Evolutionary conservation across 2,113 vertebrate genomes (phyloP).

Genomic region (Heloderma charlesbogerti): DNA sequence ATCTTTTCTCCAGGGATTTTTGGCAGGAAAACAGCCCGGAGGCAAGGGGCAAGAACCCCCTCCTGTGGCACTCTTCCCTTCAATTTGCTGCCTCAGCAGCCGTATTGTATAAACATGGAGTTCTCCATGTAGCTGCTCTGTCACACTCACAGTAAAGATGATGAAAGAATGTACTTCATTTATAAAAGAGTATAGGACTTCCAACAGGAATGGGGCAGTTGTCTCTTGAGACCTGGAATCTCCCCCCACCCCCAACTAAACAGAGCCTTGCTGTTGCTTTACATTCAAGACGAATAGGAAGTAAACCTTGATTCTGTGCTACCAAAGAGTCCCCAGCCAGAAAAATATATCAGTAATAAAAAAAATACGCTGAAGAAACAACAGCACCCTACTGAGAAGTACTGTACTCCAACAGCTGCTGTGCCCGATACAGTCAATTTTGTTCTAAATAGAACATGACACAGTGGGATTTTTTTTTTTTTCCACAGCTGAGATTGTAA

Average conservation of each 20-base stretch:
- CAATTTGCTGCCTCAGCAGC: not conserved
- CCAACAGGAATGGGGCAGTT: not conserved
- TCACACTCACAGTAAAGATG: not conserved
- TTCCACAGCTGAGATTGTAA: conserved; percentile 58
- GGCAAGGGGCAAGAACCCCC: not conserved
- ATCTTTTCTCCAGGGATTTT: not conserved
- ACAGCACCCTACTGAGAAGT: conserved; percentile 58
- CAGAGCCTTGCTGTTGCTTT: not conserved
- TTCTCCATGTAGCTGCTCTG: not conserved
- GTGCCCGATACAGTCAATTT: conserved; percentile 67
- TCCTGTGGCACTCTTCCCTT: not conserved
- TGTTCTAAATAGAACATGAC: conserved; percentile 67
- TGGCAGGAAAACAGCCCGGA: not conserved
- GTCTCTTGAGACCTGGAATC: too few species aligned
- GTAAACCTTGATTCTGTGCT: conserved; percentile 8
- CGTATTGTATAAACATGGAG: not conserved
- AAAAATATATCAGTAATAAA: conserved; percentile 46
- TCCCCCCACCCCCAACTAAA: not conserved
- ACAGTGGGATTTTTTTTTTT: conserved; percentile 55
- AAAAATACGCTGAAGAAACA: conserved; percentile 50
- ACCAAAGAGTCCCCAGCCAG: not conserved
- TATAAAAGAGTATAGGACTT: not conserved
- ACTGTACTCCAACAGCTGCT: conserved; percentile 68
- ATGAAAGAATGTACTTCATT: not conserved
- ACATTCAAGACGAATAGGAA: not conserved